phyloP scores from a whole-genome alignment of 2,888 invertebrate genomes.

The Hyalella azteca region DNA sequence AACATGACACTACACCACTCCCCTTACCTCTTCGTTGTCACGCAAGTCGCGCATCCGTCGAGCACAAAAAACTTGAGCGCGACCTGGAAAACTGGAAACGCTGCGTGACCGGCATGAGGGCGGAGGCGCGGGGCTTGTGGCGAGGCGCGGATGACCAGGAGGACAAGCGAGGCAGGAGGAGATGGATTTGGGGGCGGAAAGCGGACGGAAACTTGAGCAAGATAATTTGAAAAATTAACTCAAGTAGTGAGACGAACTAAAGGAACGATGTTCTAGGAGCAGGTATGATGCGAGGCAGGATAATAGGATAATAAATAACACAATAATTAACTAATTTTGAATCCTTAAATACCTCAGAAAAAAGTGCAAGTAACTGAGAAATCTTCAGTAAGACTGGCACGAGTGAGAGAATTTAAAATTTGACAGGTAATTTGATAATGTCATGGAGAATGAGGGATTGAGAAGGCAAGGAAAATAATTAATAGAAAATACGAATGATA shows the following conservation, averaged over 20 bases:
- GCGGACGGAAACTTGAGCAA: not conserved
- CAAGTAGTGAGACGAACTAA: not conserved
- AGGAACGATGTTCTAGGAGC: not conserved
- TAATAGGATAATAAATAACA: no score
- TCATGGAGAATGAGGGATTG: no score
- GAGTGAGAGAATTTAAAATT: no score
- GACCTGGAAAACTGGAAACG: slow-evolving; percentile 28
- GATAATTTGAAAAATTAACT: not conserved
- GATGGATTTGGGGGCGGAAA: not conserved
- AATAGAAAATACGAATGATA: no score
- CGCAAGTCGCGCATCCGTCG: not conserved
- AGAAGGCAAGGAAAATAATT: no score
- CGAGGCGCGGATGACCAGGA: not conserved
- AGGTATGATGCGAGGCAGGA: not conserved
- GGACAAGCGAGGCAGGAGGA: not conserved
- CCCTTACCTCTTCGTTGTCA: slow-evolving; percentile 11
- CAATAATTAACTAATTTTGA: no score
- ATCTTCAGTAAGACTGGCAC: no score
- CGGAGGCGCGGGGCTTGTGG: not conserved
- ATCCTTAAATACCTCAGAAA: no score
- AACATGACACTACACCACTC: no score
- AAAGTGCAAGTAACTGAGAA: no score
- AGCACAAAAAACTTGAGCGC: slow-evolving; percentile 6
- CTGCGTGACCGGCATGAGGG: slow-evolving; percentile 24
- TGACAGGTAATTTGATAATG: no score